Evolutionary conservation across 2,888 invertebrate genomes (phyloP).

Genomic region (Drosophila anomalipes): DNA sequence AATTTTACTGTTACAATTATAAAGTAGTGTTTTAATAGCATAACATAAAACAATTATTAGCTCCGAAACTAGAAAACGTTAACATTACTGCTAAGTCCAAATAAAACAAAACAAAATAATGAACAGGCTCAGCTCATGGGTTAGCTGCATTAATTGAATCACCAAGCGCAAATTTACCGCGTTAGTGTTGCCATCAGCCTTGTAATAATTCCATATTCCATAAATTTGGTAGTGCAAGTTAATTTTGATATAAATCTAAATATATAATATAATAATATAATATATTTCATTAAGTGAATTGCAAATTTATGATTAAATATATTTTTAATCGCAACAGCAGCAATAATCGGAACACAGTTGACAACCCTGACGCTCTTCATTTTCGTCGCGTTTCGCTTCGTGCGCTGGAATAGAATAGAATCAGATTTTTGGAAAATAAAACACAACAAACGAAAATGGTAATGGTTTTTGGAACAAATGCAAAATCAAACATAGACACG

Average conservation of each 20-base stretch:
- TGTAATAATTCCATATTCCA: not conserved
- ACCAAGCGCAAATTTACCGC: not conserved
- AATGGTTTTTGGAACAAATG: conserved; percentile 55
- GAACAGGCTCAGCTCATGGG: conserved; percentile 9
- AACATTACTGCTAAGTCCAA: too few species aligned
- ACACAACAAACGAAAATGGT: conserved; percentile 77
- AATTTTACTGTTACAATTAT: not conserved
- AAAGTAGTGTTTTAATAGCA: not conserved
- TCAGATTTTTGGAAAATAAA: conserved; percentile 70
- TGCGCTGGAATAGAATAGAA: conserved; percentile 67
- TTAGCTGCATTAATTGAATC: conserved; percentile 1
- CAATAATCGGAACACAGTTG: not conserved
- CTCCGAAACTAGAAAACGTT: not conserved
- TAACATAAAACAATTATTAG: too few species aligned
- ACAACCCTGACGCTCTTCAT: conserved; percentile 52
- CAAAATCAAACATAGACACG: conserved; percentile 21
- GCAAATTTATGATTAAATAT: not conserved
- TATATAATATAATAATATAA: not conserved
- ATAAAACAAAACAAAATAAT: not conserved
- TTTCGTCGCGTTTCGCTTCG: conserved; percentile 66
- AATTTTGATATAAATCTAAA: not conserved
- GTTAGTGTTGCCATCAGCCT: conserved; percentile 21
- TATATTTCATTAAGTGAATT: not conserved
- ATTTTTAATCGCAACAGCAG: not conserved
- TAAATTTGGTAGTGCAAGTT: not conserved